A percentile compares a stretch with the other conserved stretches of the same genome.
These are phyloP conservation scores for Triplophysa tibetana DNA, from an alignment of 2,113 vertebrate genomes.

Conservation along the genomic window DNA sequence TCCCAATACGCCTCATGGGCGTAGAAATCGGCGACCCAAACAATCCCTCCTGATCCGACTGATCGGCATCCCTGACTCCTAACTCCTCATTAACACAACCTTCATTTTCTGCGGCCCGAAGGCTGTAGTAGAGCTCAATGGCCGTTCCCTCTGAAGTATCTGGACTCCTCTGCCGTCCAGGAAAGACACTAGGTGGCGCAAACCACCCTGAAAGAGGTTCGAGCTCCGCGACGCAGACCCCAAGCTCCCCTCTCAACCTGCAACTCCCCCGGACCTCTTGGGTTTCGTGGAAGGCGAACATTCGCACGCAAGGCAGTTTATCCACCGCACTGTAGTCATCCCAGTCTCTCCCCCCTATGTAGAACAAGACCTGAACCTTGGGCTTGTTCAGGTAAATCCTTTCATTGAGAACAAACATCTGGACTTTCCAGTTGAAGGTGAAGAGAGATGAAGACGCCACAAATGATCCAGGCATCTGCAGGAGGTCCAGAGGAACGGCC, in stretches of 20 bases:
- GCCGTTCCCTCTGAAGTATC: constrained; percentile 78
- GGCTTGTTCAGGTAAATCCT: constrained; percentile 82
- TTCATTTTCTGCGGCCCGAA: constrained; percentile 74
- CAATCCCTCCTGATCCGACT: constrained; percentile 78
- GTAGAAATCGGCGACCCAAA: constrained; percentile 73
- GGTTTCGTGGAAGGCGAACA: constrained; percentile 91
- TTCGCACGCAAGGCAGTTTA: constrained; percentile 85
- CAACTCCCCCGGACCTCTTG: constrained; percentile 86
- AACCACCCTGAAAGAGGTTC: constrained; percentile 87
- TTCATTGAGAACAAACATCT: constrained; percentile 81
- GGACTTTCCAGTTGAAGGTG: constrained; percentile 86
- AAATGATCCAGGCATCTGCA: constrained; percentile 71
- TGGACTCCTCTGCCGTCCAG: constrained; percentile 74
- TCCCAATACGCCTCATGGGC: constrained; percentile 82
- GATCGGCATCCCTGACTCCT: constrained; percentile 78
- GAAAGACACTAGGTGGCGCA: constrained; percentile 70
- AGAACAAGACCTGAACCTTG: constrained; percentile 88
- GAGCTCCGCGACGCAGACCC: constrained; percentile 86
- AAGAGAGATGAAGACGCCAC: constrained; percentile 74
- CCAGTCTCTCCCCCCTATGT: constrained; percentile 88
- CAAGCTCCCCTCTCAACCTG: constrained; percentile 80
- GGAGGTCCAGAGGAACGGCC: constrained; percentile 79
- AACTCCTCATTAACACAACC: constrained; percentile 80
- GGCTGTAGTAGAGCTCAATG: constrained; percentile 89
- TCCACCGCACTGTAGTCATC: constrained; percentile 77